Conservation (phyloP, 2,888 invertebrate genomes). For the Caenorhabditis sp. region DNA sequence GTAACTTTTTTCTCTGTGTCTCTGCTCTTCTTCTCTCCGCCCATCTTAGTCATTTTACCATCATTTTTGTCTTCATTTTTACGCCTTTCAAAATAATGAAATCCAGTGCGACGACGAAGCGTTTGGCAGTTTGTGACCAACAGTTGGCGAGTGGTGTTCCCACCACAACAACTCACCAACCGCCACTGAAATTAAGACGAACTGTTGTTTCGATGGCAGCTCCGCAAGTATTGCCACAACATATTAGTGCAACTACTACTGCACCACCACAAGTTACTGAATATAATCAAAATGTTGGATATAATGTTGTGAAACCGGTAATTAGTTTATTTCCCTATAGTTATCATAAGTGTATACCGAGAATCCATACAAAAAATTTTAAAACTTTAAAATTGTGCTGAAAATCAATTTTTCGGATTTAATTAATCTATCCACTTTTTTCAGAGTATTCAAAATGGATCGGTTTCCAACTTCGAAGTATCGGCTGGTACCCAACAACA, state of each 20-base stretch:
- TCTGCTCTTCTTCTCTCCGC: slow-evolving; percentile 11
- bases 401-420: neutral
- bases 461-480: slow-evolving; percentile 80
- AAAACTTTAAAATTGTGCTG: too few relatives aligned
- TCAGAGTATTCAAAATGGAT: slow-evolving; percentile 38
- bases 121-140: slow-evolving; percentile 38
- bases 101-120: slow-evolving; percentile 43
- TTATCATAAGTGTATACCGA: too few relatives aligned
- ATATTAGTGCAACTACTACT: neutral
- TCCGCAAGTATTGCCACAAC: slow-evolving; percentile 24
- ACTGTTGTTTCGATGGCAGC: slow-evolving; percentile 15
- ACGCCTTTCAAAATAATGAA: neutral
- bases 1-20: slow-evolving; percentile 7
- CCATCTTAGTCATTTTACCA: slow-evolving; percentile 32
- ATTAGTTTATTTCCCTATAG: too few relatives aligned
- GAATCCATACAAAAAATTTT: too few relatives aligned
- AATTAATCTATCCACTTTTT: slow-evolving; percentile 8
- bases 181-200: neutral
- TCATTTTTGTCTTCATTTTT: slow-evolving; percentile 3
- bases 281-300: neutral
- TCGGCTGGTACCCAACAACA: slow-evolving; percentile 75
- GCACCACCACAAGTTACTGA: slow-evolving; percentile 13
- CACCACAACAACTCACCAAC: slow-evolving; percentile 10
- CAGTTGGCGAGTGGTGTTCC: slow-evolving; percentile 36
- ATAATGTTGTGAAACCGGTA: too few relatives aligned